Evolutionary conservation across 2,113 vertebrate species (phyloP).

Genomic region (Trematocara macrostoma): DNA sequence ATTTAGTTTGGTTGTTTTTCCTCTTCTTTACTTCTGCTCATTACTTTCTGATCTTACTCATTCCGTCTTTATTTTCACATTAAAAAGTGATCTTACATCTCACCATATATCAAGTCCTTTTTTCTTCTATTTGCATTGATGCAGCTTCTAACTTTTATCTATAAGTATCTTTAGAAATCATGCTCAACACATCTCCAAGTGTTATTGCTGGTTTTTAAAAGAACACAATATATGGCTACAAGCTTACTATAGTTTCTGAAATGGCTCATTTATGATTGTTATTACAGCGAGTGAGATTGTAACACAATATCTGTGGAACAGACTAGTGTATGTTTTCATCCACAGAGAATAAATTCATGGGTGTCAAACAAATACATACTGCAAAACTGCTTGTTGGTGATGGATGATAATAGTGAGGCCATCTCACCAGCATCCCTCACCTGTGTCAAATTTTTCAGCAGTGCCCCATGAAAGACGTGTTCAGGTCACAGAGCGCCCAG

Average conservation of each 20-base stretch:
- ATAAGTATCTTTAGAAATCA: not conserved
- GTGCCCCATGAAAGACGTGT: conserved; percentile 6
- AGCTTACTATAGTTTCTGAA: not conserved
- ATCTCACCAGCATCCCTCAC: conserved; percentile 8
- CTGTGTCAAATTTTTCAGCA: conserved; percentile 7
- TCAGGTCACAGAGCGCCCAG: conserved; percentile 35
- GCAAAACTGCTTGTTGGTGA: not conserved
- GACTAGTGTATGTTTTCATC: not conserved
- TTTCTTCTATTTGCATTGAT: not conserved
- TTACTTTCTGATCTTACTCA: not conserved
- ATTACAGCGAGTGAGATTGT: not conserved
- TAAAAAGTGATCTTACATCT: not conserved
- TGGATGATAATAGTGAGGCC: not conserved
- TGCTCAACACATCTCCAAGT: not conserved
- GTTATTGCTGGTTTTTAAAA: not conserved
- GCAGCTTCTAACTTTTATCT: not conserved
- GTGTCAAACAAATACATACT: not conserved
- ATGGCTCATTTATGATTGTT: not conserved
- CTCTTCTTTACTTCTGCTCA: not conserved
- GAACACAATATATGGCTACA: not conserved
- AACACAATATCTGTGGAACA: not conserved
- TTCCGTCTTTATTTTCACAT: not conserved
- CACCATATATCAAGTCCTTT: not conserved
- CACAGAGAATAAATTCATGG: not conserved
- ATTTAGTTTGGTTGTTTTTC: not conserved